These are phyloP conservation scores for Neoniphon sammara DNA, from an alignment of 2,797 vertebrate species.

Conservation along the genomic window DNA sequence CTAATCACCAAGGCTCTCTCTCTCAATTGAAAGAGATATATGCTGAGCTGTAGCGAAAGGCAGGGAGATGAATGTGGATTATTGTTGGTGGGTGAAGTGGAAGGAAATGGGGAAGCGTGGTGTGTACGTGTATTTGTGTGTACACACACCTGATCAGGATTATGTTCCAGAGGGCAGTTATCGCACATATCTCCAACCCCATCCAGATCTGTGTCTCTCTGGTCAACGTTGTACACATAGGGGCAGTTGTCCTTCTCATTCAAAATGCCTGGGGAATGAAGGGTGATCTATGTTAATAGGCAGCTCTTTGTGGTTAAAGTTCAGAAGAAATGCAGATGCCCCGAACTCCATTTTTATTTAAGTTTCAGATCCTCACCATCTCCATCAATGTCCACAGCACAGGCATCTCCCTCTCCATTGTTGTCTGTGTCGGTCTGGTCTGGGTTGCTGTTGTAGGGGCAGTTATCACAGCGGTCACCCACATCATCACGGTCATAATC, in stretches of 20 bases:
- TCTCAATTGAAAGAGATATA: conserved; percentile 70
- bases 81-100: conserved; percentile 64
- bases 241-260: conserved; percentile 97
- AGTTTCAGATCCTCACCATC: conserved; percentile 84
- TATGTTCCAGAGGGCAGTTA: conserved; percentile 98
- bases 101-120: conserved; percentile 58
- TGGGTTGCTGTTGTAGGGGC: conserved; percentile 97
- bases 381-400: conserved; percentile 95
- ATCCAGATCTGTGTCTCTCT: conserved; percentile 94
- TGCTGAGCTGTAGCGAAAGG: conserved; percentile 65
- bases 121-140: conserved; percentile 4
- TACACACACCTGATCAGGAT: conserved; percentile 94
- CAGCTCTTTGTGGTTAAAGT: background rate
- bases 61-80: conserved; percentile 68
- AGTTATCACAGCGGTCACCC: conserved; percentile 97
- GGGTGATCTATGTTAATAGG: background rate
- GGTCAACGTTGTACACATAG: conserved; percentile 96
- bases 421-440: conserved; percentile 96
- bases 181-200: conserved; percentile 98
- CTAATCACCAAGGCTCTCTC: conserved; percentile 58
- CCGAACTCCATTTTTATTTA: background rate
- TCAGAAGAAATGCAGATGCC: background rate
- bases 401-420: conserved; percentile 96
- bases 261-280: conserved; percentile 86
- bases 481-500: conserved; percentile 98